Evolutionary conservation across 2,113 vertebrate genomes (phyloP).

Genomic region (Phrynocephalus versicolor): DNA sequence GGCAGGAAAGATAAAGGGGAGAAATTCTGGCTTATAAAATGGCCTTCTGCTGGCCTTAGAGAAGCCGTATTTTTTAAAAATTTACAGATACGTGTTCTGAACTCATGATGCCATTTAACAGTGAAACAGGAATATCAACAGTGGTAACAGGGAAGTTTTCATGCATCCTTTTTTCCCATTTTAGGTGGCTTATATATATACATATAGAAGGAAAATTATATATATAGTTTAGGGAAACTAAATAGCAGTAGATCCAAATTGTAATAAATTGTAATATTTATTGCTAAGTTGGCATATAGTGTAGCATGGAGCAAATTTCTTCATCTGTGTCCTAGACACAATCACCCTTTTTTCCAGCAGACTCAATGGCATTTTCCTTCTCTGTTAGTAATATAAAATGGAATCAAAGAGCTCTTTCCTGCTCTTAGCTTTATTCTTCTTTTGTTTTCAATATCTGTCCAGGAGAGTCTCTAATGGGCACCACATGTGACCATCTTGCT

Average conservation of each 20-base stretch:
- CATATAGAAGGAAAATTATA: too few species aligned
- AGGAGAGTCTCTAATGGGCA: conserved; percentile 4
- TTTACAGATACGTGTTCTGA: not conserved
- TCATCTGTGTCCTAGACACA: not conserved
- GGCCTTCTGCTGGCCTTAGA: too few species aligned
- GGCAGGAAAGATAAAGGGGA: too few species aligned
- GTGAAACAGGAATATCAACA: not conserved
- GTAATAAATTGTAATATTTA: not conserved
- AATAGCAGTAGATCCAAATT: not conserved
- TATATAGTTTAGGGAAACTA: not conserved
- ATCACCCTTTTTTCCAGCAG: not conserved
- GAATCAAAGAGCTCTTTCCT: conserved; percentile 26
- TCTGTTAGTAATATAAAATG: conserved; percentile 13
- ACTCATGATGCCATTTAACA: not conserved
- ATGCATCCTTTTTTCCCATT: not conserved
- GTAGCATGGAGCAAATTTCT: not conserved
- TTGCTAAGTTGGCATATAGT: not conserved
- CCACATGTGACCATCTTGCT: conserved; percentile 15
- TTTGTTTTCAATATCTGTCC: conserved; percentile 21
- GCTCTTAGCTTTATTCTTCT: conserved; percentile 12
- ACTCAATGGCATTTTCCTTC: not conserved
- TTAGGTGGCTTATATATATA: not conserved
- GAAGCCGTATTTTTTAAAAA: too few species aligned
- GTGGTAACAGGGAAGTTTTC: not conserved
- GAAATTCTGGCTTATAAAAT: too few species aligned